Conservation (phyloP, 2,797 vertebrate species). For the Xenops minutus region DNA sequence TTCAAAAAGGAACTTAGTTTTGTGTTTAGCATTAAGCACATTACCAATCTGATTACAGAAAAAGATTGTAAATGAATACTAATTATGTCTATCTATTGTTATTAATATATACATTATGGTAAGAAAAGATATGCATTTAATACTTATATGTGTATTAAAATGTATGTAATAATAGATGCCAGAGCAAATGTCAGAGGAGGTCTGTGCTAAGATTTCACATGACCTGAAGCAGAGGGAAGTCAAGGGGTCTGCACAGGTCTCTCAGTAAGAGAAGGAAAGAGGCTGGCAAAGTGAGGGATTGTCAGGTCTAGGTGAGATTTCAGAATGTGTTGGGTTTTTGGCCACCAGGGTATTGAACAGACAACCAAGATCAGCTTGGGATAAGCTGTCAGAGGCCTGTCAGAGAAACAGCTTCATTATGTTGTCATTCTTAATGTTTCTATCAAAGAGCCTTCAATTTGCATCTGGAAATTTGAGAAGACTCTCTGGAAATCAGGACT, state of each 20-base stretch:
- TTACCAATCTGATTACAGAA: neutral
- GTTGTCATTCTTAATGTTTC: neutral
- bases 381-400: neutral
- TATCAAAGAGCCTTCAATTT: neutral
- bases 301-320: neutral
- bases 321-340: neutral
- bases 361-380: neutral
- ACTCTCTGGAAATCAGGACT: neutral
- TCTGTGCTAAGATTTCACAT: neutral
- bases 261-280: neutral
- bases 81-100: neutral
- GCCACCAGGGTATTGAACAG: neutral
- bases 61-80: neutral
- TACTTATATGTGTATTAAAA: neutral
- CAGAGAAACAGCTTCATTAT: neutral
- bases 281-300: neutral
- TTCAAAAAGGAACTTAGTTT: neutral
- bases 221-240: neutral
- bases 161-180: neutral
- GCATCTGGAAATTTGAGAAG: neutral
- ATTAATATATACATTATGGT: neutral
- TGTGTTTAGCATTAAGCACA: neutral
- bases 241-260: neutral
- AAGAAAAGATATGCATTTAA: neutral
- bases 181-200: neutral